Base-by-base conservation (phyloP, 2,888 invertebrate species). In the Dynastes grantii region DNA sequence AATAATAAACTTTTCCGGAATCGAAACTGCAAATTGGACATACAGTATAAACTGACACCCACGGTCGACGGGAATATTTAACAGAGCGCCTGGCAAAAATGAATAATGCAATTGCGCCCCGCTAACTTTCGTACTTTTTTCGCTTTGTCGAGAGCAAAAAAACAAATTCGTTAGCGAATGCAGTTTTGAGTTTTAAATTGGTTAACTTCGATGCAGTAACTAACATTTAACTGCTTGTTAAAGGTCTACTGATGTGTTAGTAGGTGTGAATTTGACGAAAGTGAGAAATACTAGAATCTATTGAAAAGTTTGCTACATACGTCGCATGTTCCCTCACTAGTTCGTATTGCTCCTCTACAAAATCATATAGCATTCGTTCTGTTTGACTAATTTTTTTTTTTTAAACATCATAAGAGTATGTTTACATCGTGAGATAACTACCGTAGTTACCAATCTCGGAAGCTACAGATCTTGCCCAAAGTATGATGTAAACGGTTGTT, bases 1-100 rank as follows among this genome's bases (percentile, higher is more conserved):
- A 68, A 68, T 51, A 68, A 68, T 51, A 51, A 68, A 68, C 51
- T 68, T 68, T 51, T 51, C 68, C 51, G 49, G 11, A 27, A 29
- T 68, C 29, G 51, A 68, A 68, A 68, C 68, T 53, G 51, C 29
- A 63, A 29, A 63, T 68, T 29, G 68, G 51, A 65, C 11, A 45
- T 63, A 22, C 55, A 55, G 55, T 63, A 29, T 27, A 40, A 8
- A 16, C 40, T 40, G 65, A 32, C 16, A n/a, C n/a, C 32, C 29
- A 51, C 51, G 51, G 27, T 22, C 68, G 27, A 45, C 11, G 4
- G 51, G 68, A 68, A 68, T 68, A 68, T 29, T 68, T 68, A 68
- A 68, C 49, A 29, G 11, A 53, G 68, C 27, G 29, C 16, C 68
- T 32, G 51, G 13, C 11, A 68, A 29, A 68, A 65, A 68, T 68